Evolutionary conservation across 2,113 vertebrate genomes (phyloP).

Genomic region (Barnardius zonarius): DNA sequence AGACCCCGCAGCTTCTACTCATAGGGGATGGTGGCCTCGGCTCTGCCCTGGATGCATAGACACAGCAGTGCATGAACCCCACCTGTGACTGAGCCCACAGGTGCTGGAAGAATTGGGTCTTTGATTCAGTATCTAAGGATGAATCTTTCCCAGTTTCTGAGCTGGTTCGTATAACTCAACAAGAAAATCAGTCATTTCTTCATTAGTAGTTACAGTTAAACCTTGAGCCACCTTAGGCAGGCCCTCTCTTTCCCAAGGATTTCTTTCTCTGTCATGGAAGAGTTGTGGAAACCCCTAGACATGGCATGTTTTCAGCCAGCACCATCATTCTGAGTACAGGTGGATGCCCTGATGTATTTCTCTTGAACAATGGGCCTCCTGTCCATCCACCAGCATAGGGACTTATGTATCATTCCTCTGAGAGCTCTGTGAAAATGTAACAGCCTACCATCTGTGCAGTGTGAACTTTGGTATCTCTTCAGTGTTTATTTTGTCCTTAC

Average conservation of each 20-base stretch:
- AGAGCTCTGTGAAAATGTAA: not conserved
- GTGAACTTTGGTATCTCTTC: not conserved
- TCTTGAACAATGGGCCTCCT: not conserved
- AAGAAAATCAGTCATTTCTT: not conserved
- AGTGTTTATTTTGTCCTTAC: not conserved
- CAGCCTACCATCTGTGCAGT: not conserved
- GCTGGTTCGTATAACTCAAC: not conserved
- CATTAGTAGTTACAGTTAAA: not conserved
- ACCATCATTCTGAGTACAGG: not conserved
- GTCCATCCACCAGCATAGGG: not conserved
- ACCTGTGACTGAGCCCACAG: not conserved
- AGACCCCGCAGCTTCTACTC: not conserved
- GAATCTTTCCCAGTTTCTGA: not conserved
- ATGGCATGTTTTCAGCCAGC: not conserved
- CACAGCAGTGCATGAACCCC: not conserved
- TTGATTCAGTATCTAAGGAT: not conserved
- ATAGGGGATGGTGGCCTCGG: fast-evolving
- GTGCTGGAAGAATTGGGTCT: not conserved
- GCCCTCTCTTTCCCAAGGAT: not conserved
- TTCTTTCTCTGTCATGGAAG: not conserved
- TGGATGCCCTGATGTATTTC: not conserved
- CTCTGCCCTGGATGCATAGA: not conserved
- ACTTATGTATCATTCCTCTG: not conserved
- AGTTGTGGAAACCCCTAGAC: not conserved
- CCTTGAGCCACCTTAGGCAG: not conserved